Evolutionary conservation across 1,140 invertebrate species (phyloP).

Genomic region (Brachionus asplanchnoidis): DNA sequence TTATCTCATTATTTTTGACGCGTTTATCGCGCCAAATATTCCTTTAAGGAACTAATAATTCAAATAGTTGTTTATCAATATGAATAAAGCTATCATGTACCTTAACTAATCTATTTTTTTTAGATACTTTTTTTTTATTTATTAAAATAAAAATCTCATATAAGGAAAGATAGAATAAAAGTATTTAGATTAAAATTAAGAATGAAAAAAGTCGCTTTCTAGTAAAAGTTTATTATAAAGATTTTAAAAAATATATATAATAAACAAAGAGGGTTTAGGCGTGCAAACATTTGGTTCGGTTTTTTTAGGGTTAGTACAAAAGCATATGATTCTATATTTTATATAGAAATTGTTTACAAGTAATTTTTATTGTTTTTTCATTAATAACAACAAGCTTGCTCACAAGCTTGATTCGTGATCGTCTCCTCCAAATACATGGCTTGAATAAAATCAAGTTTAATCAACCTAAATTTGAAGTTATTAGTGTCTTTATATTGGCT

Average conservation of each 20-base stretch:
- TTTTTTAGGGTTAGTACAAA: not conserved
- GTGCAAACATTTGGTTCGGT: too few relatives aligned
- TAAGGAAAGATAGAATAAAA: too few relatives aligned
- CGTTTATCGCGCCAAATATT: not conserved
- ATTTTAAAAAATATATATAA: too few relatives aligned
- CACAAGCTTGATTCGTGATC: not conserved
- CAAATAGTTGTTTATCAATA: not conserved
- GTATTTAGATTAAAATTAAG: too few relatives aligned
- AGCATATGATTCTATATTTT: not conserved
- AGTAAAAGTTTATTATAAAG: too few relatives aligned
- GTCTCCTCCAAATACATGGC: not conserved
- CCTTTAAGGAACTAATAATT: not conserved
- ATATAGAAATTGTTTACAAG: not conserved
- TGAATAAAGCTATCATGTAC: too few relatives aligned
- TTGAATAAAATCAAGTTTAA: not conserved
- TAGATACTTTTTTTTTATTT: not conserved
- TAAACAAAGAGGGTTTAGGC: too few relatives aligned
- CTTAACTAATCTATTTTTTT: not conserved
- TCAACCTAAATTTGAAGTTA: not conserved
- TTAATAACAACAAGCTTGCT: not conserved
- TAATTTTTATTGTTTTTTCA: not conserved
- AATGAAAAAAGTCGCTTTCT: too few relatives aligned
- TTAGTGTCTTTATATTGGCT: not conserved
- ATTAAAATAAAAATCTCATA: not conserved
- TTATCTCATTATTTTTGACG: not conserved